Evolutionary conservation across 2,113 vertebrate species (phyloP), one percentile per base, ranked within the genome.

Genomic region (Monarcha castaneiventris): DNA sequence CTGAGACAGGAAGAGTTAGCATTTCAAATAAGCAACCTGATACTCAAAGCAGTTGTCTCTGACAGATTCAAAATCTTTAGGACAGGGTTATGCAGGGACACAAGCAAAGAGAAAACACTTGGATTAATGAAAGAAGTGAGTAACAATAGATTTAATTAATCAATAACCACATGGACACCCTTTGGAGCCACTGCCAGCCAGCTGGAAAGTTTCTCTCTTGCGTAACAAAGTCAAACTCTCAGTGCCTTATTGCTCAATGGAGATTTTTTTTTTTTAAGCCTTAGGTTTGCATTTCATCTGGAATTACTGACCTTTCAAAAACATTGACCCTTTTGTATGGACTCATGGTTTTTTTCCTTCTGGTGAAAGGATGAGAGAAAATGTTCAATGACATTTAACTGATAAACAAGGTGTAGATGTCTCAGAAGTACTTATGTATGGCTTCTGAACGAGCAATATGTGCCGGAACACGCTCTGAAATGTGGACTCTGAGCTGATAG

Each of bases 101-200:
- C 15, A 29, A 93, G 56, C 33, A 61, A 90, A 93, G 68, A 90
- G 87, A 94, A 95, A 94, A 96, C 44, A 73, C 69, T 87, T 78
- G 80, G 83, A 96, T 96, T 96, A 96, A 95, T 96, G 94, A 92
- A 92, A 97, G 86, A 81, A 92, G 83, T 84, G 80, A 92, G 73
- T 95, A 94, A 96, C 96, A 96, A 96, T 96, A 92, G 93, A 66
- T 84, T 87, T 84, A 90, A 93, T 97, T 96, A 97, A 97, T 97
- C 88, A 96, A 90, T 91, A 97, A 96, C 96, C 44, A 87, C 54
- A 39, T 3, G 6, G 84, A 90, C 90, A 95, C 90, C 84, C 90
- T 94, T 95, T 86, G 20, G 90, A 96, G 96, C 86, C n/a, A 10
- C 69, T 93, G 96, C 92, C 81, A 96, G 84, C 93, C 92, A 95